Percentiles rank a stretch among this genome's conserved stretches.
Evolutionary conservation across 2,113 vertebrate species (phyloP).

Genomic region (Miniopterus natalensis): DNA sequence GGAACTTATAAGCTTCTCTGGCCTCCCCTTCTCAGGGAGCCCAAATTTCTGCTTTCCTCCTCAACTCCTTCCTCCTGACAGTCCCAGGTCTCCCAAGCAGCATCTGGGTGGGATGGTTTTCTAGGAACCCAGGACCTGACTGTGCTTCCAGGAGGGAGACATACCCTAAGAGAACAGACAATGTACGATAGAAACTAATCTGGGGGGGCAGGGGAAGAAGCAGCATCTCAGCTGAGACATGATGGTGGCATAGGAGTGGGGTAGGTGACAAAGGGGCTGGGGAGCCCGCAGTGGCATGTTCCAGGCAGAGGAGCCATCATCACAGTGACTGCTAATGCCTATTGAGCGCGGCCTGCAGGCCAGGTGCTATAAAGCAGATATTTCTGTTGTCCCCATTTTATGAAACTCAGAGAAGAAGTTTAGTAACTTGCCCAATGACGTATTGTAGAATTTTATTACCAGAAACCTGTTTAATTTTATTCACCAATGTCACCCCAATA

Average conservation of each 20-base stretch:
- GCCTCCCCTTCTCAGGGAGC: background rate
- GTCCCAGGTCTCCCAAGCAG: background rate
- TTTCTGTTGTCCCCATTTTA: background rate
- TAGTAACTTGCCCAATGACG: background rate
- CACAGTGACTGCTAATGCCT: background rate
- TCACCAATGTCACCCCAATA: background rate
- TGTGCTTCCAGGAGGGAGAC: background rate
- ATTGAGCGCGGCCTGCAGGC: rapidly evolving
- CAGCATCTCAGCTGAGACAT: background rate
- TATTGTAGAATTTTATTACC: background rate
- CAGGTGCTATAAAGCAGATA: background rate
- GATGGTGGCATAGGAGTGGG: background rate
- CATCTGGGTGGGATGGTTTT: background rate
- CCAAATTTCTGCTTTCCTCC: background rate
- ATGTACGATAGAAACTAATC: background rate
- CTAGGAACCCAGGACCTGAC: background rate
- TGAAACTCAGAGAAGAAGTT: background rate
- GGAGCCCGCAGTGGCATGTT: background rate
- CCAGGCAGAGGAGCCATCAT: background rate
- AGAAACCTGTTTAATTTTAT: background rate
- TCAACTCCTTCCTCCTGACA: background rate
- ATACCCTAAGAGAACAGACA: background rate
- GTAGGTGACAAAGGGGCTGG: background rate
- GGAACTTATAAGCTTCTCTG: background rate
- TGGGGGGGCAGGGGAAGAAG: background rate